Evolutionary conservation across 1,140 invertebrate genomes (phyloP), one percentile per base, ranked within the genome.

Genomic region (Cotesia glomerata): DNA sequence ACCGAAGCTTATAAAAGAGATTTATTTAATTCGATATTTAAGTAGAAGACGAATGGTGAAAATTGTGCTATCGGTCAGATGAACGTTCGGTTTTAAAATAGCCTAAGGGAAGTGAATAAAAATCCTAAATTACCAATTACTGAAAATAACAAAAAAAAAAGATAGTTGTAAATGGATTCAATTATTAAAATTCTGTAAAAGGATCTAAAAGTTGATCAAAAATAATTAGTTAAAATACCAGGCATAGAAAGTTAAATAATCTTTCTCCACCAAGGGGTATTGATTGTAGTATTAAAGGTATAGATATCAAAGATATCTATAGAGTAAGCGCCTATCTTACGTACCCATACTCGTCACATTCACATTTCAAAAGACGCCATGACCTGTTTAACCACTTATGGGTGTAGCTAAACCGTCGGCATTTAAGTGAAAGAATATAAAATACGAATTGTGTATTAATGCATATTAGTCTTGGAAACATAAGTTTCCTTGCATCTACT

Each of bases 81-180:
- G 80, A 99, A 99, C 91, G 98, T 98, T 81, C 98, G 97, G 97
- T 98, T 98, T 83, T 96, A 98, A 85, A 97, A 98, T 84, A 90
- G 96, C 74, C 87, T 93, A 67, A 98, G 98, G 97, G 98, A 98
- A 86, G 98, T 94, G 94, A 98, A 98, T 88, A 98, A 98, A 85
- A 96, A 98, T 90, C 97, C 98, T 89, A 98, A 98, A 88, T 89
- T 98, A 76, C 96, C 96, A 58, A 98, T 97, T 88, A 98, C 96
- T 78, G 98, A 98, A 88, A 97, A 97, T 86, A 95, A 97, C 13
- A 91, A 95, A 68, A 91, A 93, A 93, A 91, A 98, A 95, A 94
- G 93, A 91, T 78, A 74, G 83, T 0, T 92, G 89, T 73, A 93
- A 93, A 56, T 91, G 91, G 59, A 86, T 89, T 18, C 89, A 89